These are phyloP conservation scores for Campylomormyrus numenius DNA, from an alignment of 2,113 vertebrate genomes.

Conservation along the genomic window DNA sequence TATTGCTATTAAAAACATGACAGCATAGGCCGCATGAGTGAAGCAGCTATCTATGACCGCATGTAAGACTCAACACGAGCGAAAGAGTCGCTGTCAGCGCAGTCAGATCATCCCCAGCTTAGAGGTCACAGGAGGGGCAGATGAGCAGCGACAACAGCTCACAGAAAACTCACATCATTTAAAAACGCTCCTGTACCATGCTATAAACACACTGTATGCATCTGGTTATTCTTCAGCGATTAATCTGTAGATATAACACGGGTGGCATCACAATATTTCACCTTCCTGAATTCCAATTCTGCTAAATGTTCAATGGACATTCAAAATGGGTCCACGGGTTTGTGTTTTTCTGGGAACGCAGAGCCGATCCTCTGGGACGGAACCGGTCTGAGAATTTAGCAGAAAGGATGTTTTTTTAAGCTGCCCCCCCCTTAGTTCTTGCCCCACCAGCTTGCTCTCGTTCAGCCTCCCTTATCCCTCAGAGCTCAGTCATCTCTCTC, in stretches of 20 bases:
- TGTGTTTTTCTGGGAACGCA: neutral
- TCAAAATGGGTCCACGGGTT: neutral
- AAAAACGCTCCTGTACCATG: neutral
- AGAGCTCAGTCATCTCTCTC: slow-evolving; percentile 37
- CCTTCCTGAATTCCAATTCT: neutral
- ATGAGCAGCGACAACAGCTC: neutral
- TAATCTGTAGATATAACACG: neutral
- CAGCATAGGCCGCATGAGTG: neutral
- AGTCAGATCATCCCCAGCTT: neutral
- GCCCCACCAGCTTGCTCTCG: slow-evolving; percentile 24
- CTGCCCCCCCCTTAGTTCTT: slow-evolving; percentile 15
- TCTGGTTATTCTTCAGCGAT: neutral
- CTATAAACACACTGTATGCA: neutral
- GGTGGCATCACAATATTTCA: neutral
- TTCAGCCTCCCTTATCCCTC: slow-evolving; percentile 43
- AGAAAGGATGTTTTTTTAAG: slow-evolving; percentile 42
- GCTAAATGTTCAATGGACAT: neutral
- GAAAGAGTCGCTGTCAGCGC: neutral
- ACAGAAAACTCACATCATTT: neutral
- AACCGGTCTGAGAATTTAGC: slow-evolving; percentile 21
- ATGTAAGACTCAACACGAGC: neutral
- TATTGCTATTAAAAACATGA: neutral
- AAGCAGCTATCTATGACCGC: neutral
- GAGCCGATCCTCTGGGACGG: neutral
- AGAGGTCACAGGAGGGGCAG: neutral